Percentiles rank a stretch among this genome's conserved stretches.
Conservation (phyloP, 2,797 vertebrate species). For the Malacoctenus gilli region DNA sequence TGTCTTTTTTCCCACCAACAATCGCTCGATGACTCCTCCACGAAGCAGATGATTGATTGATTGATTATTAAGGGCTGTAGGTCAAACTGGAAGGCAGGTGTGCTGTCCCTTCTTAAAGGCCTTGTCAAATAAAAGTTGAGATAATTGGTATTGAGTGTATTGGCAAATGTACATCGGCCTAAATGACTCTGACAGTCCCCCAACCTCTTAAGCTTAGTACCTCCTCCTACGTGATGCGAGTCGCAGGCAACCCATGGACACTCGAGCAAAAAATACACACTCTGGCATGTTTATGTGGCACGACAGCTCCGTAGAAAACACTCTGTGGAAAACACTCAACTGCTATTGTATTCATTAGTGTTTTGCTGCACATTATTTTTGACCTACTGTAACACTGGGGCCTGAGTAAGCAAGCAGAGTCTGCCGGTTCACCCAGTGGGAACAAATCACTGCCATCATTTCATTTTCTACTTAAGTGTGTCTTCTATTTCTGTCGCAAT, state of each 20-base stretch:
- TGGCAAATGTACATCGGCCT: constrained; percentile 3
- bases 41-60: not conserved
- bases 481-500: not conserved
- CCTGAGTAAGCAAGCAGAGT: constrained; percentile 1
- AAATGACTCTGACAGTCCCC: constrained; percentile 17
- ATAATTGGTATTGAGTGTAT: constrained; percentile 4
- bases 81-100: constrained; percentile 16
- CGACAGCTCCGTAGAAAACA: not conserved
- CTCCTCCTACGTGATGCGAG: constrained; percentile 13
- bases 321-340: constrained; percentile 5
- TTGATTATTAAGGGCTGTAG: not conserved
- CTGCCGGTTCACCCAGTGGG: not conserved
- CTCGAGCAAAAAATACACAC: constrained; percentile 22
- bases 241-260: constrained; percentile 21
- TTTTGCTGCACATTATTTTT: constrained; percentile 13
- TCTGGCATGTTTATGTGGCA: constrained; percentile 7
- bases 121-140: constrained; percentile 7
- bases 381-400: constrained; percentile 1
- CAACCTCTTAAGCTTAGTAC: constrained; percentile 22
- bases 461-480: constrained; percentile 11
- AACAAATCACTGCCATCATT: constrained; percentile 2
- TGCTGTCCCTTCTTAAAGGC: constrained; percentile 2
- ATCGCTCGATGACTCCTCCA: not conserved
- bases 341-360: constrained; percentile 6
- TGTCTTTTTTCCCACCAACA: not conserved